Base-by-base conservation (phyloP, 2,888 invertebrate species). In the Epiblema foenella region DNA sequence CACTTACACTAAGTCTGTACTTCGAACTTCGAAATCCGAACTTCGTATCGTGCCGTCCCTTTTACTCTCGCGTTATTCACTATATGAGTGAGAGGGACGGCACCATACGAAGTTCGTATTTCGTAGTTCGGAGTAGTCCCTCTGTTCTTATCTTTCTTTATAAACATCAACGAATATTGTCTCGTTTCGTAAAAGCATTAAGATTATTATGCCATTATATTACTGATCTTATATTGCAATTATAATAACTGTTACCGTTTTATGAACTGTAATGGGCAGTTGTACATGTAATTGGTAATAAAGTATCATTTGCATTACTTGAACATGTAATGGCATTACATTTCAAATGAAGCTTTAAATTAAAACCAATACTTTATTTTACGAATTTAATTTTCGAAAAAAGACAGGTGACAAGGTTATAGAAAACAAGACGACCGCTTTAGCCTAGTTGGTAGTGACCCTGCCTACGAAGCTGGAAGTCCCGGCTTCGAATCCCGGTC, bases 201-300 rank as follows among this genome's bases (percentile, higher is more conserved):
- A n/a, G 24, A 11, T 10, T 24, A 60, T 59, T 9, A 15, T 8
- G 29, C 12, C 37, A 57, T 37, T n/a, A 42, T 15, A 57, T 57
- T 57, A 37, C 42, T 3, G 24, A n/a, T 20, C n/a, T 42, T 49
- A 24, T n/a, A 60, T 29, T 49, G n/a, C 60, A 59, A 42, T 59
- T 62, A 62, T 49, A 24, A 60, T 62, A 18, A 62, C 12, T 51
- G 33, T 51, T 24, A 24, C 60, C 17, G 49, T 49, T 49, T 33
- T 17, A 46, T 24, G 20, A 15, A 62, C 49, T 51, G 49, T 51
- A 62, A 62, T 62, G 62, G 18, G 11, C 49, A 51, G 12, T 49
- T 51, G 12, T 15, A 29, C 42, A 17, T 62, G 46, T 49, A 29
- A 62, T 51, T 51, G 49, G 17, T 46, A 18, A 62, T 62, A 51